Evolutionary conservation across 1,140 invertebrate species (phyloP), one percentile per base, ranked within the genome.

Genomic region (Aphelenchoides besseyi): DNA sequence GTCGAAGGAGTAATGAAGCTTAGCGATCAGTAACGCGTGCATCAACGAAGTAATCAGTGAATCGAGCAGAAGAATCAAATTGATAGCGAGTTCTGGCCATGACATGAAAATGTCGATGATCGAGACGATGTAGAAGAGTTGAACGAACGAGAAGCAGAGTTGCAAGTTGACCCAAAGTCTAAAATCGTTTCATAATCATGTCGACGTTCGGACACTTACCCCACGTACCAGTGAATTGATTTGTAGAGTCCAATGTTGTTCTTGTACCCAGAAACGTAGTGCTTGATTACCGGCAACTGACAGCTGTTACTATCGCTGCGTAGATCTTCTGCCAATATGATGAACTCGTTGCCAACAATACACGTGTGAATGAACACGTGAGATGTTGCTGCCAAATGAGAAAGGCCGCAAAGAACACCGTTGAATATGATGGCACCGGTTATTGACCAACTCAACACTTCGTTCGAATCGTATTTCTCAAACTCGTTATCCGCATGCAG

Each of bases 221-320:
- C 55, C 55, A 59, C 5, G 32, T 8, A 29, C 55, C 16, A 5
- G 5, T 59, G 5, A 8, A 59, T 8, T 8, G 5, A 29, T 23
- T 5, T 8, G 18, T 59, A 59, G 5, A 59, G 18, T 8, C 55
- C 5, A 5, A 59, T 5, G 18, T 33, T 26, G 3, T 66, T 66
- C 41, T 66, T 33, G 36, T 66, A 37, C 16, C 64, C 70, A 36
- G 12, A 53, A n/a, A 41, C 12, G 29, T 71, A 71, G 55, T 71
- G 70, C 12, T 26, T 48, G 1, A 71, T 41, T 5, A 71, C 70
- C 5, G 70, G 66, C 23, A 71, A 41, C 59, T 71, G 70, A 30
- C 29, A 53, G 16, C 23, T 71, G 35, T 71, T 71, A 16, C 18
- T 28, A 18, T 71, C 70, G 5, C n/a, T 33, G 18, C 35, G 26